phyloP scores from a whole-genome alignment of 1,140 invertebrate species.

The Zophobas morio region DNA sequence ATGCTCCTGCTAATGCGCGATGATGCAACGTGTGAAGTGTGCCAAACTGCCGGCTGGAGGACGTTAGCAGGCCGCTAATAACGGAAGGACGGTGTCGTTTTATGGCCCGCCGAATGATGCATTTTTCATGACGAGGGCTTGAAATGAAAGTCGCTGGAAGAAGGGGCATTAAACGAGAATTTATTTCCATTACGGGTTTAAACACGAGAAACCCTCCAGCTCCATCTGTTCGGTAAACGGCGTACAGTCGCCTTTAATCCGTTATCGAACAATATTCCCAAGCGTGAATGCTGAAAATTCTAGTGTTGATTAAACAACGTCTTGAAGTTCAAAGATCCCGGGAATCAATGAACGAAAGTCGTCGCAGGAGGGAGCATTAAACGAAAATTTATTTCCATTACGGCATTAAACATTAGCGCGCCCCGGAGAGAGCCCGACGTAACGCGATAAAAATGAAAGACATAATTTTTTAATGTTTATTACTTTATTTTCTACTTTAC shows the following conservation, averaged over 20 bases:
- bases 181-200: slow-evolving; percentile 46
- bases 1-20: slow-evolving; percentile 33
- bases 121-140: slow-evolving; percentile 44
- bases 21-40: slow-evolving; percentile 47
- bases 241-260: no score
- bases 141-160: slow-evolving; percentile 16
- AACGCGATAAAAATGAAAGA: slow-evolving; percentile 29
- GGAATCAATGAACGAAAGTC: slow-evolving; percentile 16
- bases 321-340: no score
- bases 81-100: slow-evolving; percentile 20
- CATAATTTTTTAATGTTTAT: slow-evolving; percentile 41
- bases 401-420: slow-evolving; percentile 39
- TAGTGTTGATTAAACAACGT: no score
- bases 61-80: slow-evolving; percentile 37
- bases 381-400: slow-evolving; percentile 49
- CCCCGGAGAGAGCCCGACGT: slow-evolving; percentile 1
- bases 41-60: slow-evolving; percentile 39
- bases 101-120: slow-evolving; percentile 39
- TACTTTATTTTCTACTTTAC: slow-evolving; percentile 24
- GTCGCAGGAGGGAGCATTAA: slow-evolving; percentile 25
- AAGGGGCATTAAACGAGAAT: slow-evolving; percentile 44
- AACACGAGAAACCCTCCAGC: slow-evolving; percentile 7
- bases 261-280: no score
- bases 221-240: no score
- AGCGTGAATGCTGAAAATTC: no score